A percentile compares a stretch with the other conserved stretches of the same genome.
Conservation (phyloP, 2,888 invertebrate genomes). For the Asteroscopus sphinx region DNA sequence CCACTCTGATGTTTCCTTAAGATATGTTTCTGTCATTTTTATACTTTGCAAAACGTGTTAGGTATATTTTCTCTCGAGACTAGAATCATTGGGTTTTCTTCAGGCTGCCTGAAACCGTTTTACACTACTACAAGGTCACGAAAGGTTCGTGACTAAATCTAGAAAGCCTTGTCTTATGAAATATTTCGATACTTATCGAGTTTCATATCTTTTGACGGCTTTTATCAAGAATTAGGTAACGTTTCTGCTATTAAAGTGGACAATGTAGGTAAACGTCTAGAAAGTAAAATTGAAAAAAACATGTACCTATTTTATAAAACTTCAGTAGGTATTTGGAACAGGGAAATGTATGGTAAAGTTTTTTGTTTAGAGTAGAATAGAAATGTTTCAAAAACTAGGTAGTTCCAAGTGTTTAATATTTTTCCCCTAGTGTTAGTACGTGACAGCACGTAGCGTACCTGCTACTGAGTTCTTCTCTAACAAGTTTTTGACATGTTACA, state of each 20-base stretch:
- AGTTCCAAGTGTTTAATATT: constrained; percentile 6
- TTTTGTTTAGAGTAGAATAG: not conserved
- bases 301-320: too few relatives aligned
- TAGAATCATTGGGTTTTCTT: constrained; percentile 46
- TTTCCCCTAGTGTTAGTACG: constrained; percentile 21
- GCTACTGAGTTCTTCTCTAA: constrained; percentile 17
- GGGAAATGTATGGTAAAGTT: not conserved
- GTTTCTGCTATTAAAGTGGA: constrained; percentile 50
- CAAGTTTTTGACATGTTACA: constrained; percentile 36
- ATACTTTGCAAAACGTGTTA: constrained; percentile 22
- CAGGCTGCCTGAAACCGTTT: constrained; percentile 58
- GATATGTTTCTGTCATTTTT: constrained; percentile 12
- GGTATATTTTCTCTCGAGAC: constrained; percentile 14
- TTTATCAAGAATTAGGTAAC: constrained; percentile 59
- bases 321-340: too few relatives aligned
- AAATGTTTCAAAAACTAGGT: not conserved
- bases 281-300: not conserved
- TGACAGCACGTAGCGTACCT: constrained; percentile 17
- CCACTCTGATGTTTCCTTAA: constrained; percentile 27
- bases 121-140: constrained; percentile 67
- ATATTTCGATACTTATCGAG: constrained; percentile 62
- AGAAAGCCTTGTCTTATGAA: constrained; percentile 74
- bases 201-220: constrained; percentile 65
- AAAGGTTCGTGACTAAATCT: constrained; percentile 71
- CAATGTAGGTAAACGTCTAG: constrained; percentile 19